A percentile compares a stretch with the other conserved stretches of the same genome.
These are phyloP conservation scores for Tyrannus savana DNA, from an alignment of 2,113 vertebrate species.

Conservation along the genomic window DNA sequence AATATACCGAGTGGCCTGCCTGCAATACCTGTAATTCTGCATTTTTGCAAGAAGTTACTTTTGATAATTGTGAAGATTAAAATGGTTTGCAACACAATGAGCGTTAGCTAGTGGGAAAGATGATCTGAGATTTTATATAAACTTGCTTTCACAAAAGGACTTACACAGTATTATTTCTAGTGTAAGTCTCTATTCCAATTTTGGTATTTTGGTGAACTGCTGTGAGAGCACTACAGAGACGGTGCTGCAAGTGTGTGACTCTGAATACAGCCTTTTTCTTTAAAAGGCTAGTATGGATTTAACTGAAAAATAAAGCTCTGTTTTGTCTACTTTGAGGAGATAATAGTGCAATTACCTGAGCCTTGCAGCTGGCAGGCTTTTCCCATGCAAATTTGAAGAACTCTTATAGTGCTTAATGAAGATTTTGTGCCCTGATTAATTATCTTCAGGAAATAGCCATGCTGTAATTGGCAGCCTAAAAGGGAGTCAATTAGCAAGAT, in stretches of 20 bases:
- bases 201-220: background rate
- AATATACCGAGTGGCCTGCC: background rate
- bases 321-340: constrained; percentile 6
- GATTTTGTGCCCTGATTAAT: constrained; percentile 14
- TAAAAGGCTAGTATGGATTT: background rate
- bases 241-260: background rate
- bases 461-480: background rate
- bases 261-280: background rate
- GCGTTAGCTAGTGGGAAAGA: background rate
- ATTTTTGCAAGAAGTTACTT: background rate
- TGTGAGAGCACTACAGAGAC: background rate
- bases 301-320: constrained; percentile 26
- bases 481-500: constrained; percentile 11
- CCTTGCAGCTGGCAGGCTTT: constrained; percentile 4
- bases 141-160: background rate
- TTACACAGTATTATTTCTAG: background rate
- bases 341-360: constrained; percentile 30
- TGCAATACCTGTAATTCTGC: background rate
- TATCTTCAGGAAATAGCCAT: background rate
- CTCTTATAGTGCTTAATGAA: background rate
- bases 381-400: constrained; percentile 39
- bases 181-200: background rate
- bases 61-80: background rate
- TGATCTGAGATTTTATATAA: background rate
- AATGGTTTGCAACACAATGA: background rate